Evolutionary conservation across 2,113 vertebrate species (phyloP).

Genomic region (Rhinoderma darwinii): DNA sequence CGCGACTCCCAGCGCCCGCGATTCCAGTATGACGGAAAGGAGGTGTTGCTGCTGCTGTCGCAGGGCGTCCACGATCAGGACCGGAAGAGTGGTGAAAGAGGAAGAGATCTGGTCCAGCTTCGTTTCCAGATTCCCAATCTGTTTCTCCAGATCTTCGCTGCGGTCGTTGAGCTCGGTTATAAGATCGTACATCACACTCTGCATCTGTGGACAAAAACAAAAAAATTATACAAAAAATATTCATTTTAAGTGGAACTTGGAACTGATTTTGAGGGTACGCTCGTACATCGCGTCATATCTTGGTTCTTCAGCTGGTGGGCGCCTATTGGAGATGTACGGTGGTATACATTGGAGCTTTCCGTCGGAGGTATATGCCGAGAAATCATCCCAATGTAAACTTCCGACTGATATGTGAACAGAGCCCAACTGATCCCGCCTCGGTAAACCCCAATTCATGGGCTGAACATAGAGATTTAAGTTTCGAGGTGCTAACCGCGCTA

Average conservation of each 20-base stretch:
- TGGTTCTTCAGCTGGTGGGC: not conserved
- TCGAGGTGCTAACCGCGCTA: too few relatives aligned
- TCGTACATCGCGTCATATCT: not conserved
- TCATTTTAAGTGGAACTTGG: not conserved
- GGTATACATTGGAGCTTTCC: too few relatives aligned
- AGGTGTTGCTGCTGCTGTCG: slow-evolving; percentile 92
- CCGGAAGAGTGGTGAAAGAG: slow-evolving; percentile 87
- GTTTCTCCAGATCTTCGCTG: slow-evolving; percentile 96
- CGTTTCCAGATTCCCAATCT: slow-evolving; percentile 91
- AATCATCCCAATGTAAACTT: too few relatives aligned
- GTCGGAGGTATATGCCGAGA: too few relatives aligned
- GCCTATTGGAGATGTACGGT: too few relatives aligned
- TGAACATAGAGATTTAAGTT: too few relatives aligned
- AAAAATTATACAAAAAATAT: not conserved
- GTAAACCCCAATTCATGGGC: too few relatives aligned
- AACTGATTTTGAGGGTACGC: not conserved
- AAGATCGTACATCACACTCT: slow-evolving; percentile 97
- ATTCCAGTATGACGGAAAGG: slow-evolving; percentile 83
- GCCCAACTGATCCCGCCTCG: too few relatives aligned
- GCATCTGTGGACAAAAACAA: slow-evolving; percentile 80
- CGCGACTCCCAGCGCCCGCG: slow-evolving; percentile 70
- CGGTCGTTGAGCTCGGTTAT: slow-evolving; percentile 97
- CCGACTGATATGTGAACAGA: too few relatives aligned
- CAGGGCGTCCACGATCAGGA: slow-evolving; percentile 88
- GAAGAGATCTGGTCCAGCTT: slow-evolving; percentile 91